Percentiles rank a stretch among this genome's conserved stretches.
Evolutionary conservation across 2,888 invertebrate species (phyloP).

Genomic region (Cryptocephalus primarius): DNA sequence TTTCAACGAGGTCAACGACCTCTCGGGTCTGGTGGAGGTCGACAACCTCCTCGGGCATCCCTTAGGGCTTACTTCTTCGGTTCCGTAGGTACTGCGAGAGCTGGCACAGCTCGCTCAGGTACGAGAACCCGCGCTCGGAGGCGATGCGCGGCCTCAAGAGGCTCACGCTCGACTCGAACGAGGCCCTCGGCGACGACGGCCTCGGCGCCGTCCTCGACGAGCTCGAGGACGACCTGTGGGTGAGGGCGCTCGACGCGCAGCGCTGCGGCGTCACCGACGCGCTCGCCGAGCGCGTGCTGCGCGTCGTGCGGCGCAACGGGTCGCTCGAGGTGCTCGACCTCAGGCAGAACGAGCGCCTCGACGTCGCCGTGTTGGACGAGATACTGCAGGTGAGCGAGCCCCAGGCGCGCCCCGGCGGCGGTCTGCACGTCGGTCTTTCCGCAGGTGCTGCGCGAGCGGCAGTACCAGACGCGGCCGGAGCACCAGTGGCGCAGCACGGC

Average conservation of each 20-base stretch:
- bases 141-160: conserved; percentile 61
- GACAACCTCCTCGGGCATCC: no score
- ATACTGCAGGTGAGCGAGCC: conserved; percentile 25
- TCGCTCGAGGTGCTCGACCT: conserved; percentile 60
- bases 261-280: conserved; percentile 60
- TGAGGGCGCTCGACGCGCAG: conserved; percentile 68
- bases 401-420: no score
- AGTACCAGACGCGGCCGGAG: conserved; percentile 24
- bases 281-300: conserved; percentile 45
- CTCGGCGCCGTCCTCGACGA: conserved; percentile 51
- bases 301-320: conserved; percentile 51
- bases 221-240: conserved; percentile 68
- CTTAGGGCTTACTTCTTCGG: no score
- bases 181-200: conserved; percentile 54
- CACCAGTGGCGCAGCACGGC: conserved; percentile 32
- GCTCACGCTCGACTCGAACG: conserved; percentile 59
- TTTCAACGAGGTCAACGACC: no score
- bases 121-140: conserved; percentile 60
- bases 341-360: conserved; percentile 43
- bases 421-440: no score
- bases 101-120: conserved; percentile 60
- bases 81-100: not conserved
- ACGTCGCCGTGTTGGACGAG: conserved; percentile 23
- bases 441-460: conserved; percentile 27
- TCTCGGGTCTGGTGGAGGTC: no score